Evolutionary conservation across 1,140 invertebrate genomes (phyloP).

Genomic region (Laupala kohalensis): DNA sequence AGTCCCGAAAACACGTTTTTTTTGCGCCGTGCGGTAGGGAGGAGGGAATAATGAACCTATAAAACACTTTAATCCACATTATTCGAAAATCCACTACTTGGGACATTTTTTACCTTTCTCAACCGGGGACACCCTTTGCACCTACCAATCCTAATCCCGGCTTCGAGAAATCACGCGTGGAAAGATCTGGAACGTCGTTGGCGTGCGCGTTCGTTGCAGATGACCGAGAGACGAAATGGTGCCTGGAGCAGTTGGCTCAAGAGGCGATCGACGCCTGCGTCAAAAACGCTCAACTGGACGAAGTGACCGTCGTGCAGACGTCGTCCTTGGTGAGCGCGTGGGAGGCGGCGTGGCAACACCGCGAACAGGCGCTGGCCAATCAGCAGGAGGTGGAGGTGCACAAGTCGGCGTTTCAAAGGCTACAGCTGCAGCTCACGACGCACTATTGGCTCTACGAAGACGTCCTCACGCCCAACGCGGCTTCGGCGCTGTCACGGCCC

Average conservation of each 20-base stretch:
- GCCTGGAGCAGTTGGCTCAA: conserved; percentile 60
- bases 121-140: too few relatives aligned
- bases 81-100: too few relatives aligned
- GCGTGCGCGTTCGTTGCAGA: too few relatives aligned
- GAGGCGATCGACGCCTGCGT: conserved; percentile 48
- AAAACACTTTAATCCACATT: too few relatives aligned
- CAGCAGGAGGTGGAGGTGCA: conserved; percentile 36
- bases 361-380: conserved; percentile 35
- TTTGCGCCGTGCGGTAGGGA: too few relatives aligned
- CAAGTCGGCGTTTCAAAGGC: conserved; percentile 39
- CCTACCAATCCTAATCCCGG: too few relatives aligned
- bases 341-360: conserved; percentile 46
- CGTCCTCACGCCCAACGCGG: conserved; percentile 26
- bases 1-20: too few relatives aligned
- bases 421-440: conserved; percentile 53
- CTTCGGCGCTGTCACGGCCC: conserved; percentile 17
- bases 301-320: conserved; percentile 39
- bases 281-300: conserved; percentile 37
- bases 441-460: conserved; percentile 65
- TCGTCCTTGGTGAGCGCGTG: conserved; percentile 41
- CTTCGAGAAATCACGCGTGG: too few relatives aligned
- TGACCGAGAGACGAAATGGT: too few relatives aligned
- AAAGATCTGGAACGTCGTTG: too few relatives aligned
- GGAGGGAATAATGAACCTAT: too few relatives aligned
- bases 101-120: too few relatives aligned